phyloP scores from a whole-genome alignment of 2,113 vertebrate genomes.

The Panthera tigris region DNA sequence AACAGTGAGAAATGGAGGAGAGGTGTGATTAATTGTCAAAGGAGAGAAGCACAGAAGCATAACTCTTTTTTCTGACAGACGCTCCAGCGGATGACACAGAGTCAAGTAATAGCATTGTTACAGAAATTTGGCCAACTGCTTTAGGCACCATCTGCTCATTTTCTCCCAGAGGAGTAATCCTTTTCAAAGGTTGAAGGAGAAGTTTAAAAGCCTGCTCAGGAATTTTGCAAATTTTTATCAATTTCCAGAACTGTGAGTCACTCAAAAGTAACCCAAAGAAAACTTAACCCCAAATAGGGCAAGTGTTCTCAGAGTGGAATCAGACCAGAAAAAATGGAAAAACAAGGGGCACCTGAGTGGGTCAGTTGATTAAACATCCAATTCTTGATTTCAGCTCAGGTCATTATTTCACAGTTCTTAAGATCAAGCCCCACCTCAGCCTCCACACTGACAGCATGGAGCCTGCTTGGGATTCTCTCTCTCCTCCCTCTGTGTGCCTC shows the following conservation, averaged over 20 bases:
- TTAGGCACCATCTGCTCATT: conserved; percentile 49
- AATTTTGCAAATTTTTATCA: not conserved
- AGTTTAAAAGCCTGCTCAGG: not conserved
- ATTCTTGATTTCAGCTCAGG: too few relatives aligned
- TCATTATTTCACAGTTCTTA: too few relatives aligned
- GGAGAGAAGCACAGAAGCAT: not conserved
- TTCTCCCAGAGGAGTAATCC: not conserved
- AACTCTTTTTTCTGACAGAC: not conserved
- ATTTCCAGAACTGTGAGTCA: conserved; percentile 20
- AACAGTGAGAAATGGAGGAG: conserved; percentile 36
- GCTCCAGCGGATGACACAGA: not conserved
- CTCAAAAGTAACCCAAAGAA: not conserved
- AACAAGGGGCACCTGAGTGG: too few relatives aligned
- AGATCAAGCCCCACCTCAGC: too few relatives aligned
- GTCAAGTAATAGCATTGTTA: not conserved
- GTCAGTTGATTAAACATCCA: too few relatives aligned
- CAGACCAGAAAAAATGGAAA: not conserved
- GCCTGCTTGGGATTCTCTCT: too few relatives aligned
- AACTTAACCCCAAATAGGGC: not conserved
- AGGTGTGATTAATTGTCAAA: conserved; percentile 59
- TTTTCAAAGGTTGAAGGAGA: not conserved
- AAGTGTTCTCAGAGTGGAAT: not conserved
- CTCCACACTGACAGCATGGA: too few relatives aligned
- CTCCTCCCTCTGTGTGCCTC: too few relatives aligned
- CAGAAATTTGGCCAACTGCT: not conserved